A percentile compares a stretch with the other conserved stretches of the same genome.
Conservation (phyloP, 2,888 invertebrate species). For the Drosophila prolongata region DNA sequence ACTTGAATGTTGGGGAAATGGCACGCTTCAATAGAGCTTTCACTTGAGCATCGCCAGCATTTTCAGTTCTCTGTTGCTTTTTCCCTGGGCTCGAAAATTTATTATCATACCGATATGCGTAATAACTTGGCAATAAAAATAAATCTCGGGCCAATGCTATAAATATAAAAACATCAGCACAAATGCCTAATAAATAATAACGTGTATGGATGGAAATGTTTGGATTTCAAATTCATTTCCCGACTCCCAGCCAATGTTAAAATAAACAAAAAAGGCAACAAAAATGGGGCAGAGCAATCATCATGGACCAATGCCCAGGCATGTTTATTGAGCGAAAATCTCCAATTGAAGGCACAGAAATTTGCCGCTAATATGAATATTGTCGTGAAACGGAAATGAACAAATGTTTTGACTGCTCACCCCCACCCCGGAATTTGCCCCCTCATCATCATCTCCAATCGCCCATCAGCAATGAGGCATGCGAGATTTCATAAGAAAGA, state of each 20-base stretch:
- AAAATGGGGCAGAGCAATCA: conserved; percentile 31
- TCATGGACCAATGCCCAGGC: conserved; percentile 60
- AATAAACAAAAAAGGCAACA: conserved; percentile 37
- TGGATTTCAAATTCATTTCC: conserved; percentile 74
- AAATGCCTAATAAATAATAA: conserved; percentile 77
- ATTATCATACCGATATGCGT: conserved; percentile 80
- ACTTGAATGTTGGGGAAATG: conserved; percentile 1
- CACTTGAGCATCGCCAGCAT: conserved; percentile 62
- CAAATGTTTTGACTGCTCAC: conserved; percentile 57
- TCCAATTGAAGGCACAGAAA: conserved; percentile 46
- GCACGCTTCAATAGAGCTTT: conserved; percentile 50
- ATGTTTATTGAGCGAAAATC: conserved; percentile 53
- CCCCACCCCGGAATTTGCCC: conserved; percentile 14
- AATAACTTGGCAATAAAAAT: conserved; percentile 81
- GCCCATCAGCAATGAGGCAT: conserved; percentile 64
- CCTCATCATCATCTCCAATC: background rate
- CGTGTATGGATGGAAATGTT: conserved; percentile 45
- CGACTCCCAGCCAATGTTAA: conserved; percentile 41
- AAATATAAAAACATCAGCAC: conserved; percentile 76
- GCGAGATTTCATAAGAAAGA: conserved; percentile 67
- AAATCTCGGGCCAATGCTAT: conserved; percentile 76
- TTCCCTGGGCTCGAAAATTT: conserved; percentile 58
- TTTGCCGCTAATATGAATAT: conserved; percentile 79
- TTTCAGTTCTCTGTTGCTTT: conserved; percentile 37
- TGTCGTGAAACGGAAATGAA: conserved; percentile 74